These are phyloP conservation scores for Oryzias celebensis DNA, from an alignment of 2,113 vertebrate genomes.

Conservation along the genomic window DNA sequence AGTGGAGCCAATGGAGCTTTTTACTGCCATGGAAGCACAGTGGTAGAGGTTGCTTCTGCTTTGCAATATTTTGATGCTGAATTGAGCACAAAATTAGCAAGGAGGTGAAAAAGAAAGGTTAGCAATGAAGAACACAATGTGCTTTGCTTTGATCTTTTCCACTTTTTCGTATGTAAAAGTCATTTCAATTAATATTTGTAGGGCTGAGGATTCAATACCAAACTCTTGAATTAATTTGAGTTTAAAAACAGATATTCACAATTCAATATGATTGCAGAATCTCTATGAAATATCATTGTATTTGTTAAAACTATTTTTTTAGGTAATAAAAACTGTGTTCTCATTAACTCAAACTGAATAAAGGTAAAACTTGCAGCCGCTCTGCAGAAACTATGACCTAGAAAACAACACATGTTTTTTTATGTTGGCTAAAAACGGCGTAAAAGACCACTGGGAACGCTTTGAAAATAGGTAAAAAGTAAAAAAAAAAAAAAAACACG, in stretches of 20 bases:
- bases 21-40: not conserved
- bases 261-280: too few species aligned
- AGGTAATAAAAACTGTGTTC: too few species aligned
- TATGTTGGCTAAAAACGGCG: too few species aligned
- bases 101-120: constrained; percentile 59
- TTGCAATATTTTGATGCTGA: constrained; percentile 20
- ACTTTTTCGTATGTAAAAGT: constrained; percentile 10
- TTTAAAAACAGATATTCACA: too few species aligned
- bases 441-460: too few species aligned
- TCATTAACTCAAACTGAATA: too few species aligned
- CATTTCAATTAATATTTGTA: not conserved
- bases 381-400: too few species aligned
- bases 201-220: constrained; percentile 16
- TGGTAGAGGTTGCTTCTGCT: constrained; percentile 15
- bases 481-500: not conserved
- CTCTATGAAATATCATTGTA: too few species aligned
- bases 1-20: constrained; percentile 1
- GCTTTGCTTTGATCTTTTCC: constrained; percentile 35
- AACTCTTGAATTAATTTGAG: too few species aligned
- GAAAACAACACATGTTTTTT: too few species aligned
- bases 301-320: too few species aligned
- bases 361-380: too few species aligned
- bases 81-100: constrained; percentile 12
- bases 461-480: not conserved
- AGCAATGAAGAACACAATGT: not conserved